These are phyloP conservation scores for Aurelia aurita complex sp. Pacific DNA, from an alignment of 30 jellyfish, hydroid and myxozoan genomes.

Conservation along the genomic window DNA sequence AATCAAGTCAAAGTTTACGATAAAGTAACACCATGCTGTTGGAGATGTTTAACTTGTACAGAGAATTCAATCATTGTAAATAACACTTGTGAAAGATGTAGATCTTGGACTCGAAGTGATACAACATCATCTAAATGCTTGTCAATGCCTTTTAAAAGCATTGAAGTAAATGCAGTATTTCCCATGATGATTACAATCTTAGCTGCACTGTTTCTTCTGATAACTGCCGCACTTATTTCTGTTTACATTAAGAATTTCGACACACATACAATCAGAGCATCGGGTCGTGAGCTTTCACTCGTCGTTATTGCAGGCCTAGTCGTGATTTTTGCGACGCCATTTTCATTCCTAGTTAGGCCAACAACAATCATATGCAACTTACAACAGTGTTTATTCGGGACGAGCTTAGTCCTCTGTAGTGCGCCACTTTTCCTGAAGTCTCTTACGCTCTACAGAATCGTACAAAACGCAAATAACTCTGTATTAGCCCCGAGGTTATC, in stretches of 20 bases:
- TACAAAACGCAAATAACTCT: constrained; percentile 29
- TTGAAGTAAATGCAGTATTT: background rate
- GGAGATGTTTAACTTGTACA: constrained; percentile 47
- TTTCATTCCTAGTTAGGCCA: constrained; percentile 26
- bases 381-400: constrained; percentile 41
- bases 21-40: constrained; percentile 33
- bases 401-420: constrained; percentile 22
- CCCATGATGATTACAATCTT: constrained; percentile 5
- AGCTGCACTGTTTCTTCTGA: background rate
- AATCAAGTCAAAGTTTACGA: constrained; percentile 12
- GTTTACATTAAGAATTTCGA: constrained; percentile 27
- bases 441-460: constrained; percentile 23
- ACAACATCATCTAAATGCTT: constrained; percentile 5
- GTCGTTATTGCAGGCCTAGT: constrained; percentile 29
- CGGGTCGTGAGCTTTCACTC: constrained; percentile 62
- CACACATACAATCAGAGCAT: constrained; percentile 29
- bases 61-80: constrained; percentile 13
- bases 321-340: constrained; percentile 17
- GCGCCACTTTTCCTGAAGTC: constrained; percentile 57
- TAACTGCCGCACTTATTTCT: background rate
- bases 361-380: constrained; percentile 31
- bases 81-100: constrained; percentile 44
- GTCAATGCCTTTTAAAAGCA: constrained; percentile 1
- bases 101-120: constrained; percentile 9
- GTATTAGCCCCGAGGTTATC: constrained; percentile 27